phyloP scores from a whole-genome alignment of 2,888 invertebrate species.

The Hofmannophila pseudospretella region DNA sequence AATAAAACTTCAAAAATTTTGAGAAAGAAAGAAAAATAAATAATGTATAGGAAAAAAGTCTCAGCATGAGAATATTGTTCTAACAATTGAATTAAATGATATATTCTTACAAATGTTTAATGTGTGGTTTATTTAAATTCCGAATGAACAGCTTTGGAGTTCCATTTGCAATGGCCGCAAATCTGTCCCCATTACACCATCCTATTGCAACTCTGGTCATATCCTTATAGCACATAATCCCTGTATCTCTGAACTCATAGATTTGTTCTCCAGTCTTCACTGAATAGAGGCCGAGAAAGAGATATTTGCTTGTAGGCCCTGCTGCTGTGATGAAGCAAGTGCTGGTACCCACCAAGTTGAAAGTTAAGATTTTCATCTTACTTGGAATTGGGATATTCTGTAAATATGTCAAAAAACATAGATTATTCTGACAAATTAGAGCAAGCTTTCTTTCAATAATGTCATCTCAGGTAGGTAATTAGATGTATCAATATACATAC shows the following conservation, averaged over 20 bases:
- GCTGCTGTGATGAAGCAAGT: conserved; percentile 52
- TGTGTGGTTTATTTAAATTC: conserved; percentile 49
- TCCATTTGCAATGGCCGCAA: conserved; percentile 62
- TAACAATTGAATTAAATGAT: too few species aligned
- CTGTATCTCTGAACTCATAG: conserved; percentile 29
- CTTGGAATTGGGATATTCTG: conserved; percentile 49
- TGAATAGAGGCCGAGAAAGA: conserved; percentile 40
- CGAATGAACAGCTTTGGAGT: conserved; percentile 52
- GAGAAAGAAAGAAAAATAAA: too few species aligned
- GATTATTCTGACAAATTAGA: too few species aligned
- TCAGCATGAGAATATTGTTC: too few species aligned
- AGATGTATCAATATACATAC: too few species aligned
- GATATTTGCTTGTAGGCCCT: conserved; percentile 10
- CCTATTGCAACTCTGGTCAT: conserved; percentile 57
- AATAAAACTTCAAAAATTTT: too few species aligned
- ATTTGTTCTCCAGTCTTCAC: conserved; percentile 44
- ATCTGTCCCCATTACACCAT: conserved; percentile 49
- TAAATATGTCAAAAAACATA: too few species aligned
- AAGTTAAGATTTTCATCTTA: conserved; percentile 42
- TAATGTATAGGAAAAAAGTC: too few species aligned
- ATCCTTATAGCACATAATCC: conserved; percentile 13
- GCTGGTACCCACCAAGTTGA: conserved; percentile 52
- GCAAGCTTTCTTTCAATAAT: too few species aligned
- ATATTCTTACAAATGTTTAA: too few species aligned
- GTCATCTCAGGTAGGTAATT: too few species aligned